These are phyloP conservation scores for Coranthus polyacanthus DNA, from an alignment of 2,797 vertebrate species.

Conservation along the genomic window DNA sequence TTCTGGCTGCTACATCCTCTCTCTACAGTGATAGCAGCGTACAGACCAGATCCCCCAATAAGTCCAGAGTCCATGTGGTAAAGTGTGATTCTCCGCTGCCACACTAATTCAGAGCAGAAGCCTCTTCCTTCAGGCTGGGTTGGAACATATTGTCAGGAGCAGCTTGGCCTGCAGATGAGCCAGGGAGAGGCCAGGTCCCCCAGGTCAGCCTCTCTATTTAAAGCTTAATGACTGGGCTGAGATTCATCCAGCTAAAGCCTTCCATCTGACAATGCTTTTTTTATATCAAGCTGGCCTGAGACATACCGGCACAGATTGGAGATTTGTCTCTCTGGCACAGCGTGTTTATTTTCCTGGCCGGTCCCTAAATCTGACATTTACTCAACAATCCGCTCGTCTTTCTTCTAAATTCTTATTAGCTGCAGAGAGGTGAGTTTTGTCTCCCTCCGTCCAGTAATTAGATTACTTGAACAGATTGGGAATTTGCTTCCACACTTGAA, in stretches of 20 bases:
- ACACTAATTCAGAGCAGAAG: slow-evolving; percentile 50
- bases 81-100: slow-evolving; percentile 28
- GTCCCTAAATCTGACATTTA: slow-evolving; percentile 71
- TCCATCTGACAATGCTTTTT: slow-evolving; percentile 70
- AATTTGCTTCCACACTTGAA: slow-evolving; percentile 26
- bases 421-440: slow-evolving; percentile 29
- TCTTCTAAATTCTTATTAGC: slow-evolving; percentile 55
- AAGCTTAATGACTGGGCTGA: slow-evolving; percentile 74
- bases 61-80: slow-evolving; percentile 23
- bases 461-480: slow-evolving; percentile 18
- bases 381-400: slow-evolving; percentile 64
- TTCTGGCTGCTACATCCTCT: not conserved
- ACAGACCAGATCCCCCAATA: slow-evolving; percentile 1
- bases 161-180: slow-evolving; percentile 75
- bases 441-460: slow-evolving; percentile 19
- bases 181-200: slow-evolving; percentile 58
- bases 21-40: not conserved
- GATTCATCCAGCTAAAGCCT: slow-evolving; percentile 66
- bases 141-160: slow-evolving; percentile 67
- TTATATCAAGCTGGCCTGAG: slow-evolving; percentile 62
- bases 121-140: slow-evolving; percentile 53
- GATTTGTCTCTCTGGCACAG: slow-evolving; percentile 69
- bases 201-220: slow-evolving; percentile 72
- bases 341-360: slow-evolving; percentile 50
- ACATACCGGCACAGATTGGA: slow-evolving; percentile 68